Percentiles rank a stretch among this genome's conserved stretches.
phyloP scores from a whole-genome alignment of 2,888 invertebrate species.

The Atherix ibis region DNA sequence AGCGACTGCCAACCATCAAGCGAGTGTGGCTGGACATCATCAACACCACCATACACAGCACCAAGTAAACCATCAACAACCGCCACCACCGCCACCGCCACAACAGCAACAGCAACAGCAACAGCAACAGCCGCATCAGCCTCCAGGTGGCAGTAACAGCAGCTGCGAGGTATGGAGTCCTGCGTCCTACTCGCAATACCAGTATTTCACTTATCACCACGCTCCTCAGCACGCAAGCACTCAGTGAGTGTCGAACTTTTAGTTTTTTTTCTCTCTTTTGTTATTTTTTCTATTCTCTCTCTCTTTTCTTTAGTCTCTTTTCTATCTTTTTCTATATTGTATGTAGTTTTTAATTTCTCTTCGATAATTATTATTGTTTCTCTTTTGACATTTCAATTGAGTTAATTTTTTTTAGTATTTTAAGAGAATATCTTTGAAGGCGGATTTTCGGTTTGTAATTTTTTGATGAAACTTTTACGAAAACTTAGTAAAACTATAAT shows the following conservation, averaged over 20 bases:
- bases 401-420: too few species aligned
- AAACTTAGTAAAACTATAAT: too few species aligned
- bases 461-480: too few species aligned
- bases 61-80: slow-evolving; percentile 11
- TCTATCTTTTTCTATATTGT: neutral
- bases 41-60: slow-evolving; percentile 11
- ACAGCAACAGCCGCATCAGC: slow-evolving; percentile 20
- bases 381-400: neutral
- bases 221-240: slow-evolving; percentile 35
- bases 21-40: slow-evolving; percentile 9
- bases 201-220: slow-evolving; percentile 50
- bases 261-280: slow-evolving; percentile 18
- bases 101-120: slow-evolving; percentile 19
- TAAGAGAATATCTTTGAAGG: too few species aligned
- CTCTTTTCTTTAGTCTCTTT: neutral
- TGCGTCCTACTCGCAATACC: slow-evolving; percentile 41
- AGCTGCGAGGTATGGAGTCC: slow-evolving; percentile 46
- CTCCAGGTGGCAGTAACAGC: slow-evolving; percentile 33
- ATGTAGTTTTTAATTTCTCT: too few species aligned
- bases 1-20: too few species aligned
- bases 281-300: slow-evolving; percentile 9
- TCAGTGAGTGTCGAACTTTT: slow-evolving; percentile 38
- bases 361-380: neutral
- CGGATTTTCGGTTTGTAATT: too few species aligned
- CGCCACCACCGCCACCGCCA: slow-evolving; percentile 19